These are phyloP conservation scores for Microcebus lehilahytsara DNA, from an alignment of 2,113 vertebrate genomes.

Conservation along the genomic window DNA sequence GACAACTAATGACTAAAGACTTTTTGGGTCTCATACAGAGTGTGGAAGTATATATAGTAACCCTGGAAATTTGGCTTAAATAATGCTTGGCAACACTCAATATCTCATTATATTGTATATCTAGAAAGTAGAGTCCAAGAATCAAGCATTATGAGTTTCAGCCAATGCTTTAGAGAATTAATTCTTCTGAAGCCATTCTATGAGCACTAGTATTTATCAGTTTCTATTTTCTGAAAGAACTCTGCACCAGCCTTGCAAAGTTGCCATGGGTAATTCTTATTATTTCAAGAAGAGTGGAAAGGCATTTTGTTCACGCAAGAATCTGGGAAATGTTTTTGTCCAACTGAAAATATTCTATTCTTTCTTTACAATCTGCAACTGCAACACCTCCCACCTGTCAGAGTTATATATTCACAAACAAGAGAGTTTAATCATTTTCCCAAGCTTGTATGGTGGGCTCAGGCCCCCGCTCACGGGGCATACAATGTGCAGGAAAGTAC, in stretches of 20 bases:
- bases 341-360: conserved; percentile 32
- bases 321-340: conserved; percentile 40
- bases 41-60: neutral
- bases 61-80: neutral
- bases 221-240: neutral
- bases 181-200: neutral
- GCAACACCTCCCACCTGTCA: conserved; percentile 68
- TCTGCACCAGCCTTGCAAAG: neutral
- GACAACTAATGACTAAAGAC: neutral
- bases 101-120: neutral
- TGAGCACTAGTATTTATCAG: neutral
- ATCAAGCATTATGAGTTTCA: neutral
- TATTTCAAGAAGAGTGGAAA: neutral
- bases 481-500: neutral
- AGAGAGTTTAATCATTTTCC: neutral
- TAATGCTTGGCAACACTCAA: neutral
- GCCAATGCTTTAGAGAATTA: neutral
- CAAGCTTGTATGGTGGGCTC: conserved; percentile 14
- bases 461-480: accelerated
- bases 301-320: neutral
- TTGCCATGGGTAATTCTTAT: neutral
- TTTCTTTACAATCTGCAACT: neutral
- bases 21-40: neutral
- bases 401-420: neutral
- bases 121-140: neutral